These are phyloP conservation scores for Andrena marginata DNA, from an alignment of 2,888 invertebrate genomes.

Conservation along the genomic window DNA sequence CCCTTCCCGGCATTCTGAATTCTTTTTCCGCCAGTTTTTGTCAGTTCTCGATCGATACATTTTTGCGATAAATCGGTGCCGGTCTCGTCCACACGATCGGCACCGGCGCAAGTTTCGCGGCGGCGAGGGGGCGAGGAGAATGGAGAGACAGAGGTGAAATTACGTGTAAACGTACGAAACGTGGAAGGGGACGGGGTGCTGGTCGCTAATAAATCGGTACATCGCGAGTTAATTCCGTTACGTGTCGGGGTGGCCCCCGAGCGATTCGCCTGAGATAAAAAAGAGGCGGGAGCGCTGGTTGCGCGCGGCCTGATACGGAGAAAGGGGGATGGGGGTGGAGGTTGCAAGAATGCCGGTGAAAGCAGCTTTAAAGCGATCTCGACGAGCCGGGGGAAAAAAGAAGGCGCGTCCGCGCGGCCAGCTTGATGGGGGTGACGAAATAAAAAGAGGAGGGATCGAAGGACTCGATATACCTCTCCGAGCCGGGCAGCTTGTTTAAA, in stretches of 20 bases:
- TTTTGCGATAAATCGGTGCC: constrained; percentile 31
- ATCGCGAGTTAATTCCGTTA: constrained; percentile 79
- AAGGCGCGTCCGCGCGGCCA: constrained; percentile 40
- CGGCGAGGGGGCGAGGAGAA: neutral
- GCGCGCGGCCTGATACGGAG: constrained; percentile 53
- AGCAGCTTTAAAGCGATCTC: constrained; percentile 75
- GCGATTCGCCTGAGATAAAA: constrained; percentile 67
- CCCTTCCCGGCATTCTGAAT: neutral
- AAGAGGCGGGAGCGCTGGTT: constrained; percentile 47
- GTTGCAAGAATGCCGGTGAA: constrained; percentile 67
- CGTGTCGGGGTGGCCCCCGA: constrained; percentile 71
- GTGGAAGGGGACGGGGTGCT: constrained; percentile 49
- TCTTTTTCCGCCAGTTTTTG: neutral
- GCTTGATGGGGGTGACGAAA: constrained; percentile 61
- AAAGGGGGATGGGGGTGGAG: constrained; percentile 40
- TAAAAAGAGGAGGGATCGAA: constrained; percentile 70
- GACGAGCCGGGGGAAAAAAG: constrained; percentile 66
- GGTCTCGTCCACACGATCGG: constrained; percentile 4
- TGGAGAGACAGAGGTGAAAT: constrained; percentile 28
- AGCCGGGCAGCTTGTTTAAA: constrained; percentile 64
- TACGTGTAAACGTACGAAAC: constrained; percentile 51
- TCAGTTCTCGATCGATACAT: neutral
- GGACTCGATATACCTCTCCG: constrained; percentile 75
- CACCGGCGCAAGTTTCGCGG: constrained; percentile 2
- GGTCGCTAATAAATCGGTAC: constrained; percentile 75